phyloP scores from a whole-genome alignment of 2,888 invertebrate species.

The Teleiodes luculella region DNA sequence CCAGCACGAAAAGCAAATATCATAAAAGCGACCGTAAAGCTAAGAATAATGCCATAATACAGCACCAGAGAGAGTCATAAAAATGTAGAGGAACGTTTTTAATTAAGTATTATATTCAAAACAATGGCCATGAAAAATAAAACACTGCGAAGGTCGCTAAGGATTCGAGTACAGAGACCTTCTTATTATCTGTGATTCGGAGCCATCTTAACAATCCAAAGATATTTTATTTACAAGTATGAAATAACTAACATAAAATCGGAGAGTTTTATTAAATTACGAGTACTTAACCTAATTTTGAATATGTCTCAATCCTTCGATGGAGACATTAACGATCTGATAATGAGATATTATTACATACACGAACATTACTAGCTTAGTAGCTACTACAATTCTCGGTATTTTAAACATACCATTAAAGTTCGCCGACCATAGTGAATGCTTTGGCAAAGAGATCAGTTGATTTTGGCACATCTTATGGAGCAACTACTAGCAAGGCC shows the following conservation, averaged over 20 bases:
- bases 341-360: too few relatives aligned
- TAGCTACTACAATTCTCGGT: neutral
- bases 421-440: slow-evolving; percentile 39
- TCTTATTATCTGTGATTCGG: neutral
- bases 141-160: slow-evolving; percentile 13
- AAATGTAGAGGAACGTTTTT: neutral
- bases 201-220: neutral
- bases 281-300: too few relatives aligned
- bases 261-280: too few relatives aligned
- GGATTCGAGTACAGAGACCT: slow-evolving; percentile 18
- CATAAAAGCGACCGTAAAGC: neutral
- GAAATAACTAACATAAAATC: too few relatives aligned
- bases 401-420: slow-evolving; percentile 17
- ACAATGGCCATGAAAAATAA: slow-evolving; percentile 9
- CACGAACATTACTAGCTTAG: too few relatives aligned
- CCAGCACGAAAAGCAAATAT: too few relatives aligned
- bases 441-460: slow-evolving; percentile 49
- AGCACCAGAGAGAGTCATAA: slow-evolving; percentile 14
- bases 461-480: slow-evolving; percentile 48
- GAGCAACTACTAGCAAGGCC: slow-evolving; percentile 44
- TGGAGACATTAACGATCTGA: too few relatives aligned
- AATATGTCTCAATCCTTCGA: too few relatives aligned
- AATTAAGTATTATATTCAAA: slow-evolving; percentile 5
- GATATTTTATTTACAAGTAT: slow-evolving; percentile 1
- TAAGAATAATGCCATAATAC: neutral